Base-by-base conservation (phyloP, 2,888 invertebrate genomes). In the Spicauda simplicius region DNA sequence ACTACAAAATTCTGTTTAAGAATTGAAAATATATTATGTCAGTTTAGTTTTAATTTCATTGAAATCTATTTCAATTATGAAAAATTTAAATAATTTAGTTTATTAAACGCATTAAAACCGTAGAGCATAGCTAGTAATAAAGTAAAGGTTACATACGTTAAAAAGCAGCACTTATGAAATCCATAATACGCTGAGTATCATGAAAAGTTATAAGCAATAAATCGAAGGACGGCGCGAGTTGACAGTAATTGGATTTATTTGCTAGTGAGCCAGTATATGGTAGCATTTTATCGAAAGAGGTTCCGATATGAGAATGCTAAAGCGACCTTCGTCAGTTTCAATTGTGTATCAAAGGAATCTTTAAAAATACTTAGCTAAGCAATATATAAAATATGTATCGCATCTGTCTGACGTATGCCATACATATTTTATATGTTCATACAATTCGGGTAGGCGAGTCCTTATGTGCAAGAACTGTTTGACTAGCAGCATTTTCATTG, bases 171-270 rank as follows among this genome's bases (percentile, higher is more conserved):
- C 4, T 50, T 18, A 48, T 59, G 48, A 12, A 52, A 50, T 18
- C 33, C 30, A n/a, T 20, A 54, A 14, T 25, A 8, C 14, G 30
- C 2, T 52, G 33, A 60, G 16, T 20, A 59, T 19, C n/a, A 8
- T 54, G 58, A 58, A 50, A 53, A 64, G 41, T 33, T 64, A 57
- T 58, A 64, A 57, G 56, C 56, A 55, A 64, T 64, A 64, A 63
- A 64, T 57, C 52, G 57, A 64, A 64, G 64, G 57, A 50, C 52
- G 33, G 18, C 52, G 50, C 56, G 57, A 64, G 52, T 37, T 57
- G 64, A 58, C 57, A 37, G 58, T 52, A 64, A 64, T 64, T 57
- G 64, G 57, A 64, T 64, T 64, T 64, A 52, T 57, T 57, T 33
- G 52, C 33, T 33, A 50, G 57, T 16, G 61, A 41, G 48, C 48